phyloP scores from a whole-genome alignment of 2,888 invertebrate species.

The Pasiphila rectangulata region DNA sequence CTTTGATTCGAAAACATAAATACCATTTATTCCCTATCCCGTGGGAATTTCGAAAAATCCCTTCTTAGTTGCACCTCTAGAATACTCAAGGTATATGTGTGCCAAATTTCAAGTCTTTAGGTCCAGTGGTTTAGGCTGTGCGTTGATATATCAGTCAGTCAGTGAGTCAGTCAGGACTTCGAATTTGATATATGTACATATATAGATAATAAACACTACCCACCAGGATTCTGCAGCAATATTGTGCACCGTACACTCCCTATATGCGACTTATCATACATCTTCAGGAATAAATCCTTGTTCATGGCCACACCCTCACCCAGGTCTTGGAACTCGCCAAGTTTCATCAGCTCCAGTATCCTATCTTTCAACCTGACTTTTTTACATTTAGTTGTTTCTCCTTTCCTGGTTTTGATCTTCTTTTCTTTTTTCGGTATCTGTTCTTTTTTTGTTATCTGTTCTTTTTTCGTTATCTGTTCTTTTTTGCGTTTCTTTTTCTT shows the following conservation, averaged over 20 bases:
- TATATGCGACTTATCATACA: constrained; percentile 15
- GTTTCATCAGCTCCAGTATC: constrained; percentile 9
- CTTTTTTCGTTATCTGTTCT: background rate
- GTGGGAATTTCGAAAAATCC: too few relatives aligned
- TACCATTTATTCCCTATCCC: too few relatives aligned
- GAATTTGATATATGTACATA: background rate
- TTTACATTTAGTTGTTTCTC: background rate
- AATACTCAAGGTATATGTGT: too few relatives aligned
- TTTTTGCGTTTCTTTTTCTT: constrained; percentile 6
- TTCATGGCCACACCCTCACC: constrained; percentile 8
- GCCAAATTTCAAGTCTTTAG: too few relatives aligned
- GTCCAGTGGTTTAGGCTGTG: too few relatives aligned
- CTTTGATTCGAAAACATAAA: too few relatives aligned
- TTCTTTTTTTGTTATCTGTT: background rate
- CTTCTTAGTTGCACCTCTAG: too few relatives aligned
- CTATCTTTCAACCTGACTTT: constrained; percentile 17
- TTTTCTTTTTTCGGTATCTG: background rate
- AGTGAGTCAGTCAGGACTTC: too few relatives aligned
- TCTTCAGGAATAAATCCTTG: constrained; percentile 11
- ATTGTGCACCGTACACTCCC: constrained; percentile 1
- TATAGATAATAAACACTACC: background rate
- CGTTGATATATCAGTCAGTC: too few relatives aligned
- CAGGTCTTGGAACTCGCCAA: constrained; percentile 16
- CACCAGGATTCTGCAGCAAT: constrained; percentile 10
- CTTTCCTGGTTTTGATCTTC: background rate